A percentile compares a stretch with the other conserved stretches of the same genome.
These are phyloP conservation scores for Pseudomyrmex dendroicus DNA, from an alignment of 1,140 invertebrate genomes.

Conservation along the genomic window DNA sequence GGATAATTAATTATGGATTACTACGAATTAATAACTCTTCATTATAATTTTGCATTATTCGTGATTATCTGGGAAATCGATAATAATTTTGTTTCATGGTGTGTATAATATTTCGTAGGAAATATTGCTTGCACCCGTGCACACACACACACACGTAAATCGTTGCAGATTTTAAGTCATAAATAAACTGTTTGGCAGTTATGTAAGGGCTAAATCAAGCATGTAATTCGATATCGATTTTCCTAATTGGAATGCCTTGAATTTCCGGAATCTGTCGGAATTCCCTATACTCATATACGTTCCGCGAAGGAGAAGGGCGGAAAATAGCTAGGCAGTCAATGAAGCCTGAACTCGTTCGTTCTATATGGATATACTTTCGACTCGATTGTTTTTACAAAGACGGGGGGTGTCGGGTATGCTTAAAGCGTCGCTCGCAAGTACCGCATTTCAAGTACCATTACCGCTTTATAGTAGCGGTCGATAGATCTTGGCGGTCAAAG, in stretches of 20 bases:
- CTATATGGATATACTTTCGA: not conserved
- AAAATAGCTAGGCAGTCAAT: constrained; percentile 32
- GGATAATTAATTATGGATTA: constrained; percentile 12
- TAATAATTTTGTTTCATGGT: constrained; percentile 10
- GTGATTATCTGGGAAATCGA: not conserved
- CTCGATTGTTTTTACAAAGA: not conserved
- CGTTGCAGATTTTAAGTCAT: not conserved
- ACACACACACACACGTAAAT: not conserved
- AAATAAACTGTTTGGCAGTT: constrained; percentile 41
- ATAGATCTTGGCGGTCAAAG: not conserved
- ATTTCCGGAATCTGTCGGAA: constrained; percentile 52
- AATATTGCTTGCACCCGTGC: not conserved
- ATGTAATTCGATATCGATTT: constrained; percentile 55
- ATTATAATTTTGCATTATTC: constrained; percentile 4
- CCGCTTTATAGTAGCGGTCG: not conserved
- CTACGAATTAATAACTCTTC: not conserved
- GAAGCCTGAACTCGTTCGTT: not conserved
- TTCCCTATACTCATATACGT: constrained; percentile 28
- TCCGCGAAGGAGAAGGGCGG: no score
- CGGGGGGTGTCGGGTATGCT: not conserved
- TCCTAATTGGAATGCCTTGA: constrained; percentile 48
- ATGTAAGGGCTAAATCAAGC: constrained; percentile 34
- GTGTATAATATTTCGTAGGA: not conserved
- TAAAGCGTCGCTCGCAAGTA: not conserved
- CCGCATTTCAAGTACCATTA: constrained; percentile 4